Evolutionary conservation across 2,113 vertebrate species (phyloP).

Genomic region (Corythoichthys intestinalis): DNA sequence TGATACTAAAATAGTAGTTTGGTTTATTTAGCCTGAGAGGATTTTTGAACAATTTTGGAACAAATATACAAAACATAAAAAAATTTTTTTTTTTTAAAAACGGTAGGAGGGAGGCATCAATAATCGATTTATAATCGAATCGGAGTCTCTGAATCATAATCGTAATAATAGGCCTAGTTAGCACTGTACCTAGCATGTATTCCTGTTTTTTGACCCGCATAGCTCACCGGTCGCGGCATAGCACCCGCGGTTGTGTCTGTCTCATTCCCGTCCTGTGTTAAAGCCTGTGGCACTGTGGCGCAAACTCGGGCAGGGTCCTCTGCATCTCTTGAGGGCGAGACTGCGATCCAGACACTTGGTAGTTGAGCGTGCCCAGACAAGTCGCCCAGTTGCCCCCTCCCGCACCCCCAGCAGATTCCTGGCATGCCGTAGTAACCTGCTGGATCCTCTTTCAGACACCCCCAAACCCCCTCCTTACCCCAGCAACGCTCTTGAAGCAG

Average conservation of each 20-base stretch:
- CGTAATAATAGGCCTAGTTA: no score
- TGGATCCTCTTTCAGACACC: slow-evolving; percentile 56
- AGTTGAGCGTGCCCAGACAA: slow-evolving; percentile 69
- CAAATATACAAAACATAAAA: no score
- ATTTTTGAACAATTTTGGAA: no score
- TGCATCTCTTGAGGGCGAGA: slow-evolving; percentile 29
- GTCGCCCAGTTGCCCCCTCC: slow-evolving; percentile 44
- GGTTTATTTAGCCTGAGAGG: no score
- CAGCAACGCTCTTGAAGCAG: slow-evolving; percentile 22
- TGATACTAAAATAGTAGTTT: no score
- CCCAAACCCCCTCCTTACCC: slow-evolving; percentile 22
- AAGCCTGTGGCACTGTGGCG: slow-evolving; percentile 66
- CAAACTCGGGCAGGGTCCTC: slow-evolving; percentile 60
- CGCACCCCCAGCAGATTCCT: slow-evolving; percentile 65
- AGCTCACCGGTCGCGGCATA: slow-evolving; percentile 46
- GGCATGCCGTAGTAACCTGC: slow-evolving; percentile 77
- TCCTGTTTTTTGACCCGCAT: slow-evolving; percentile 66
- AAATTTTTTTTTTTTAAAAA: no score
- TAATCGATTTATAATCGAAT: no score
- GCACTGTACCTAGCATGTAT: slow-evolving; percentile 25
- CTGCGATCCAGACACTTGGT: slow-evolving; percentile 41
- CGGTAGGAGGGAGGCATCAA: no score
- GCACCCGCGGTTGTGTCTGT: slow-evolving; percentile 41
- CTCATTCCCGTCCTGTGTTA: slow-evolving; percentile 47
- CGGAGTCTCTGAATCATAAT: no score